Evolutionary conservation across 2,888 invertebrate species (phyloP), one percentile per base, ranked within the genome.

Genomic region (Achlya flavicornis): DNA sequence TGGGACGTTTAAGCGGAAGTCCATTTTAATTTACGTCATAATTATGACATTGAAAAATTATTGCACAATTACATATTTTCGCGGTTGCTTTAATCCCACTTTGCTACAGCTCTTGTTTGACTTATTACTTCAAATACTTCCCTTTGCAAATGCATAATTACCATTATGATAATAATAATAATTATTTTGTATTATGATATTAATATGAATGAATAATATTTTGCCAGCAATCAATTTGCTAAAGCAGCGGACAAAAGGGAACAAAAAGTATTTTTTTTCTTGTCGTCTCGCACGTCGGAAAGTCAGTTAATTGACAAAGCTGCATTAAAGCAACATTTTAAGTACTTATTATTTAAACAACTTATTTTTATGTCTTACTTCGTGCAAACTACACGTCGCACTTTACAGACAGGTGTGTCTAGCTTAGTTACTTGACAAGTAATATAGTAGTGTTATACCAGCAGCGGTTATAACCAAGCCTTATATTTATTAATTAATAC

Each of bases 401-500:
- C 10, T 16, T 53, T 19, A 19, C 19, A 53, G 53, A 10, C 53
- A 53, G 53, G 53, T 53, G 53, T 16, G 19, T 19, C 3, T 19
- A 19, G 10, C 19, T n/a, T 19, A 19, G 53, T 53, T 48, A 53
- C 46, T 43, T 38, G 38, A 38, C 38, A 12, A 41, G 41, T 12
- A 4, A 41, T 41, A 41, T 41, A 41, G 41, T 12, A 41, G 41
- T 41, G 41, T 12, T 14, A 46, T 46, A 46, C 6, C 46, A 46
- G 43, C 10, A 41, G 43, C 43, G 43, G 43, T 46, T n/a, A 53
- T 53, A 4, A 53, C 53, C 10, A 19, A 46, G 48, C 53, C 53
- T 53, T 53, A 53, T 53, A 19, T 53, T 19, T 53, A 53, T 53
- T 53, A 53, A 53, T 53, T 53, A 19, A 53, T 19, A 53, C 53